Conservation (phyloP, 2,888 invertebrate species). For the Melanchra persicariae region DNA sequence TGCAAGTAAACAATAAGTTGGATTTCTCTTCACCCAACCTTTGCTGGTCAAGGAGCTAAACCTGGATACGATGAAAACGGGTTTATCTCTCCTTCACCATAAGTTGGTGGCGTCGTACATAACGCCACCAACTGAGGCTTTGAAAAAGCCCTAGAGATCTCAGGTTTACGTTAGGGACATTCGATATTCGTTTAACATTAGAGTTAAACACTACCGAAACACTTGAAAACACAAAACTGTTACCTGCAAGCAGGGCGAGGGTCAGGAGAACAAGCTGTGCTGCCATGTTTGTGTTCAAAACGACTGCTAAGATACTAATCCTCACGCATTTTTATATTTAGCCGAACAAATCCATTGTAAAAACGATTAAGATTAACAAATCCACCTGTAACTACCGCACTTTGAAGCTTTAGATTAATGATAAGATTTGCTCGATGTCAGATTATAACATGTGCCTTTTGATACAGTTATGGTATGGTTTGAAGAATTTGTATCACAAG, state of each 20-base stretch:
- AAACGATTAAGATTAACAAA: conserved; percentile 46
- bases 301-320: conserved; percentile 18
- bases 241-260: conserved; percentile 64
- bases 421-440: conserved; percentile 25
- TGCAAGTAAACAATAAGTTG: too few relatives aligned
- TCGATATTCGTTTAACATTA: too few relatives aligned
- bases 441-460: conserved; percentile 29
- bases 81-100: neutral
- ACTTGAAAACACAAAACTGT: neutral
- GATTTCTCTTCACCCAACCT: neutral
- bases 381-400: conserved; percentile 38
- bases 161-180: too few relatives aligned
- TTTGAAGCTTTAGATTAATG: conserved; percentile 41
- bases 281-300: conserved; percentile 50
- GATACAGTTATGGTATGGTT: neutral
- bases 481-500: neutral
- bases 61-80: too few relatives aligned
- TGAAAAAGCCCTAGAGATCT: too few relatives aligned
- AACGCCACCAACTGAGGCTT: too few relatives aligned
- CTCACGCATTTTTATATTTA: conserved; percentile 43
- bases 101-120: neutral
- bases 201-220: too few relatives aligned
- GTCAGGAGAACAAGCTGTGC: conserved; percentile 34
- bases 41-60: neutral
- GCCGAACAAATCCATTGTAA: conserved; percentile 42